Percentiles rank a stretch among this genome's conserved stretches.
Evolutionary conservation across 2,797 vertebrate species (phyloP).

Genomic region (Coluber constrictor): DNA sequence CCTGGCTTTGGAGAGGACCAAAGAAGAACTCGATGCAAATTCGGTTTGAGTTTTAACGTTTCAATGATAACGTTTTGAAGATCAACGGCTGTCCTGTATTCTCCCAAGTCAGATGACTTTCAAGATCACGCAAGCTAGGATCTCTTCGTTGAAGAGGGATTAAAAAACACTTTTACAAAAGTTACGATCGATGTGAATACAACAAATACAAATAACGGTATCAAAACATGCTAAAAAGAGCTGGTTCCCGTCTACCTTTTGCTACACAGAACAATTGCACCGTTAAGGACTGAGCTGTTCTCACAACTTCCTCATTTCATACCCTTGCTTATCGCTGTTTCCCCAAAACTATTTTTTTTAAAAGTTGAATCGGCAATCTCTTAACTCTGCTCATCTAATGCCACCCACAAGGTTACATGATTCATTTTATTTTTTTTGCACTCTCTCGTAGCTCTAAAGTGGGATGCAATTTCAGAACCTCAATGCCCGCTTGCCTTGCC

Average conservation of each 20-base stretch:
- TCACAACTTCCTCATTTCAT: neutral
- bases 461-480: neutral
- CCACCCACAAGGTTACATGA: conserved; percentile 13
- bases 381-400: neutral
- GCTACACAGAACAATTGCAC: neutral
- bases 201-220: conserved; percentile 16
- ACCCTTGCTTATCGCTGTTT: neutral
- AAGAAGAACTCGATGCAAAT: conserved; percentile 18
- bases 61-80: conserved; percentile 19
- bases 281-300: neutral
- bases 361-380: neutral
- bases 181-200: conserved; percentile 19
- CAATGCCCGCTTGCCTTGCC: neutral
- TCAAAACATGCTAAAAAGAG: conserved; percentile 20
- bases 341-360: neutral
- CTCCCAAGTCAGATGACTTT: conserved; percentile 1
- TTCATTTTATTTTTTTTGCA: neutral
- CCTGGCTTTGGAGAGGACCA: neutral
- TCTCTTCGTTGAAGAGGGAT: conserved; percentile 21
- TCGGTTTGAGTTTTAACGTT: neutral
- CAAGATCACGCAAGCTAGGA: conserved; percentile 17
- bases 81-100: neutral
- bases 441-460: neutral
- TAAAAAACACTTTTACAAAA: conserved; percentile 29
- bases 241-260: neutral